Evolutionary conservation across 1,140 invertebrate genomes (phyloP).

Genomic region (Propsilocerus akamusi): DNA sequence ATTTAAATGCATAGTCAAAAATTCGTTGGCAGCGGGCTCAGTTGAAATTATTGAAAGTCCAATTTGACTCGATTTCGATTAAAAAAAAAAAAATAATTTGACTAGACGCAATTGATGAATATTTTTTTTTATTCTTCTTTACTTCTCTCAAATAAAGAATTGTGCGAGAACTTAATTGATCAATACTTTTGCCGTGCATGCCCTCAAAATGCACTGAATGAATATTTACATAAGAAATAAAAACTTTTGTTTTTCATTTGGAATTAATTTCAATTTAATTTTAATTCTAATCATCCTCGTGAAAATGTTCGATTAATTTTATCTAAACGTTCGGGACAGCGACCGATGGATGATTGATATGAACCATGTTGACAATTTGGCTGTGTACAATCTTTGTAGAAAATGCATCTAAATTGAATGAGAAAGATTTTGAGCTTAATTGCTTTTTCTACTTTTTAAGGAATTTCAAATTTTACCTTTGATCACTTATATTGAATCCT

Average conservation of each 20-base stretch:
- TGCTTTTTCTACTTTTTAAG: too few species aligned
- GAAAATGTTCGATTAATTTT: background rate
- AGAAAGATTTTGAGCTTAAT: background rate
- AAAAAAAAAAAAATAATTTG: too few species aligned
- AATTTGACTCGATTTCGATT: too few species aligned
- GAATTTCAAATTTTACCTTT: too few species aligned
- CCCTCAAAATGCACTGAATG: background rate
- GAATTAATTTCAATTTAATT: background rate
- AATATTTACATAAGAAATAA: background rate
- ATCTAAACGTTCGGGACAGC: background rate
- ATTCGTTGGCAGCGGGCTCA: too few species aligned
- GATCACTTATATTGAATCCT: background rate
- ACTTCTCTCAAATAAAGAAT: too few species aligned
- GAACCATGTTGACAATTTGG: background rate
- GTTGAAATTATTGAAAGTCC: too few species aligned
- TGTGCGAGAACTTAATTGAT: too few species aligned
- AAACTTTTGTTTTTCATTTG: background rate
- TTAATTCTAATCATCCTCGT: background rate
- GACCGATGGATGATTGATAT: background rate
- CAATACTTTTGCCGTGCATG: background rate
- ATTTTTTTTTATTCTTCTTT: too few species aligned
- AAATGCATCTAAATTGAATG: background rate
- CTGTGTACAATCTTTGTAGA: background rate
- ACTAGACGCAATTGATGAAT: too few species aligned
- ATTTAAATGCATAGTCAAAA: too few species aligned